Evolutionary conservation across 2,888 invertebrate species (phyloP).

Genomic region (Eupithecia subfuscata): DNA sequence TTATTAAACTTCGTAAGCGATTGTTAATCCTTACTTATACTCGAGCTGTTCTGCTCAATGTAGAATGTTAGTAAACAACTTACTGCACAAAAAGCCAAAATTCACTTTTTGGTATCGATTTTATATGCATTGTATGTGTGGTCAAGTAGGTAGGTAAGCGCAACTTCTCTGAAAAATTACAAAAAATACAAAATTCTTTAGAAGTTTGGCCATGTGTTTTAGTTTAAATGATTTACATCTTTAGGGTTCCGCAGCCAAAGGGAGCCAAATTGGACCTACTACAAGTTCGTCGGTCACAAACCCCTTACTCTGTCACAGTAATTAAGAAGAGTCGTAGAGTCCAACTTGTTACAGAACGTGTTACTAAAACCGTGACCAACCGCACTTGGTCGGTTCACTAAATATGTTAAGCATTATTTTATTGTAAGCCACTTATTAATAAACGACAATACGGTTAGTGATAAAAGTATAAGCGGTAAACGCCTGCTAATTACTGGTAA

Average conservation of each 20-base stretch:
- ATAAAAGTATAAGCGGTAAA: conserved; percentile 19
- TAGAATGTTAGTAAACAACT: too few relatives aligned
- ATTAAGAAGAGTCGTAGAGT: not conserved
- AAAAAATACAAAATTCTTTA: too few relatives aligned
- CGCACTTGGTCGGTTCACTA: not conserved
- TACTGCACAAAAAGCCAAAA: too few relatives aligned
- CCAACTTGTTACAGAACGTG: not conserved
- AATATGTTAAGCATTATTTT: conserved; percentile 37
- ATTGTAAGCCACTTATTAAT: conserved; percentile 37
- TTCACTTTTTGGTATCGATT: too few relatives aligned
- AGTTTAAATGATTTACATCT: not conserved
- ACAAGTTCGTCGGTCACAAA: not conserved
- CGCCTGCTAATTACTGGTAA: conserved; percentile 70
- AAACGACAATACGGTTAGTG: conserved; percentile 21
- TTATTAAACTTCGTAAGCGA: not conserved
- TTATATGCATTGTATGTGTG: too few relatives aligned
- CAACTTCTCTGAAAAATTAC: too few relatives aligned
- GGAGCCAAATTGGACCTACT: not conserved
- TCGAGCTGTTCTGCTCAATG: too few relatives aligned
- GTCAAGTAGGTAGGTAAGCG: too few relatives aligned
- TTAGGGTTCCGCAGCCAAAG: not conserved
- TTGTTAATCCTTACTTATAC: too few relatives aligned
- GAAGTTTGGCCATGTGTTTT: not conserved
- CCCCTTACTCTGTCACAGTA: not conserved
- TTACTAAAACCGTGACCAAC: not conserved